Evolutionary conservation across 2,888 invertebrate genomes (phyloP).

Genomic region (Synergus umbraculus): DNA sequence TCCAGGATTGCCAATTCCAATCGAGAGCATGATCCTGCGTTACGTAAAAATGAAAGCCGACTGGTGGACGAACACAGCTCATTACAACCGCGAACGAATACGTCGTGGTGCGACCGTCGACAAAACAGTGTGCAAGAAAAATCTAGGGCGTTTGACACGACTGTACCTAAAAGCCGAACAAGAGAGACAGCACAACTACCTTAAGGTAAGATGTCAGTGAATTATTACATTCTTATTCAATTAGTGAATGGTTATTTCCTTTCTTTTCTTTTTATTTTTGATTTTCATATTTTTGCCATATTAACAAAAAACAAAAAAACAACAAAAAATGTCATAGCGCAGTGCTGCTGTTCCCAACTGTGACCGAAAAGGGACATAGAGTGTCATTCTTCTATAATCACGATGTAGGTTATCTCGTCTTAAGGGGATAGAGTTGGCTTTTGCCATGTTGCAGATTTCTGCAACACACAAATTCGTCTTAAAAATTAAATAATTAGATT

Average conservation of each 20-base stretch:
- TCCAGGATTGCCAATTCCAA: constrained; percentile 98
- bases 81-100: constrained; percentile 99
- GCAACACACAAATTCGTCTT: no score
- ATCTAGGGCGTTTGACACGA: constrained; percentile 97
- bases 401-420: no score
- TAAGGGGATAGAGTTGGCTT: no score
- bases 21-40: constrained; percentile 99
- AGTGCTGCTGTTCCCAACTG: no score
- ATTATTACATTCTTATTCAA: no score
- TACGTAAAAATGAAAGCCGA: constrained; percentile 99
- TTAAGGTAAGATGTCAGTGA: constrained; percentile 90
- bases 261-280: not conserved
- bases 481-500: no score
- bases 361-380: no score
- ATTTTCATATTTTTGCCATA: no score
- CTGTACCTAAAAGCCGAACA: constrained; percentile 98
- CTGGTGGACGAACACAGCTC: constrained; percentile 99
- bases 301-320: no score
- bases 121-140: constrained; percentile 99
- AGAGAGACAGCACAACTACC: constrained; percentile 98
- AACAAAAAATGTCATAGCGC: no score
- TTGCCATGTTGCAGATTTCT: no score
- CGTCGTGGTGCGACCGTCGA: constrained; percentile 99
- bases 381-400: no score
- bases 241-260: not conserved